These are phyloP conservation scores for Neria commutata DNA, from an alignment of 2,888 invertebrate genomes.

Conservation along the genomic window DNA sequence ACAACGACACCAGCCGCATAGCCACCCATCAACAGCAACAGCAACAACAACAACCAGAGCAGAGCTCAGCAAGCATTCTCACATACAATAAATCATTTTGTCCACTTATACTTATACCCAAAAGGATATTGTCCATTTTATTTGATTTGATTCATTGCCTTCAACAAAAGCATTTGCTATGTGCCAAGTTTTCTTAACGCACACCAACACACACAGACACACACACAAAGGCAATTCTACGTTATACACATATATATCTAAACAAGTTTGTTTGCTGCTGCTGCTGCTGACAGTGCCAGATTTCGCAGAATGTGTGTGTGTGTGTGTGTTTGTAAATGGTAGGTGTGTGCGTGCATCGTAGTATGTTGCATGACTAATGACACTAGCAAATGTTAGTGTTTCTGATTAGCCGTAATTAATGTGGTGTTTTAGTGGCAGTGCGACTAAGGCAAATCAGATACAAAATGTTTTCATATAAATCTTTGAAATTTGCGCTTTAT, in stretches of 20 bases:
- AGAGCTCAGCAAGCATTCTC: too few relatives aligned
- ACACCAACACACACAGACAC: background rate
- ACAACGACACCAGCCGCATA: too few relatives aligned
- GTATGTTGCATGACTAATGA: background rate
- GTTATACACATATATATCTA: background rate
- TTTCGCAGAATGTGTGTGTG: background rate
- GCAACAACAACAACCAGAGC: too few relatives aligned
- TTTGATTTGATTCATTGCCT: constrained; percentile 3
- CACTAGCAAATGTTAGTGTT: background rate
- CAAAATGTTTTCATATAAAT: too few relatives aligned
- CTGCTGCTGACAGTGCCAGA: background rate
- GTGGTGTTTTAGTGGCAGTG: too few relatives aligned
- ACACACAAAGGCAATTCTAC: background rate
- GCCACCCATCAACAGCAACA: too few relatives aligned
- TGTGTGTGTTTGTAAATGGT: background rate
- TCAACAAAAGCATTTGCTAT: background rate
- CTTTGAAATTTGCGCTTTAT: too few relatives aligned
- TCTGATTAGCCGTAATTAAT: background rate
- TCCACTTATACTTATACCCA: constrained; percentile 12
- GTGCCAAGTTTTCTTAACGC: background rate
- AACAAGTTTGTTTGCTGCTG: too few relatives aligned
- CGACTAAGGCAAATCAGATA: too few relatives aligned
- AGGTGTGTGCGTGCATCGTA: too few relatives aligned
- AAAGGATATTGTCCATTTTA: constrained; percentile 3
- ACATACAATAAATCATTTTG: constrained; percentile 29